Base-by-base conservation (phyloP, 37 sponge, comb jelly and placozoan species). In the Spongia lamella region DNA sequence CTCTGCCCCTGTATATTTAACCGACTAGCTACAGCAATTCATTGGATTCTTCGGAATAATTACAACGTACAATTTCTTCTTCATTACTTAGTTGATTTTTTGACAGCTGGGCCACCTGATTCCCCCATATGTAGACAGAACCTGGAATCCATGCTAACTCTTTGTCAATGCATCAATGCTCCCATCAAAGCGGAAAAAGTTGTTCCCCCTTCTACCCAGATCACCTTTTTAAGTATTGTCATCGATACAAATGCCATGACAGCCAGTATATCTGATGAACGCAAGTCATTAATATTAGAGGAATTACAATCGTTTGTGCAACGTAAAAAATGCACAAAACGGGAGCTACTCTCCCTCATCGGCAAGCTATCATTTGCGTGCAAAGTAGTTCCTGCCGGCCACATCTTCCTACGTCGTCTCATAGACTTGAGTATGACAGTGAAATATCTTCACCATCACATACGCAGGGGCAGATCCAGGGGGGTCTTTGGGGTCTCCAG, bases 261-360 rank as follows among this genome's bases (percentile, higher is more conserved):
- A 33, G 43, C 43, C 25, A 24, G 70, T 17, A 9, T 68, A 7
- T 51, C 70, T 26, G 51, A 68, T 21, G 38, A 38, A 19, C 38
- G 43, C 22, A 24, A 47, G 19, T 17, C 3, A 1, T 3, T 3
- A 38, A 47, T 68, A 22, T 27, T 4, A 4, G 3, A 1, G 9
- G 3, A 47, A 51, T 25, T 68, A 3, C 38, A 25, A 25, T 2
- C 47, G 9, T 68, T 20, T 20, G 5, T 3, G 7, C 25, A 43
- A 19, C 35, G 39, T 20, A 2, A 7, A 26, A n/a, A 11, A 3
- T 68, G 70, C 51, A 68, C 7, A 26, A 68, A 68, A 7, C 47
- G 50, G 4, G 70, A 68, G 50, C 70, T 68, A 3, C 50, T 68
- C 25, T 68, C 70, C 1, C 51, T 68, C 1, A 68, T 68, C 43